phyloP scores from a whole-genome alignment of 2,888 invertebrate genomes.

The Eudemis profundana region DNA sequence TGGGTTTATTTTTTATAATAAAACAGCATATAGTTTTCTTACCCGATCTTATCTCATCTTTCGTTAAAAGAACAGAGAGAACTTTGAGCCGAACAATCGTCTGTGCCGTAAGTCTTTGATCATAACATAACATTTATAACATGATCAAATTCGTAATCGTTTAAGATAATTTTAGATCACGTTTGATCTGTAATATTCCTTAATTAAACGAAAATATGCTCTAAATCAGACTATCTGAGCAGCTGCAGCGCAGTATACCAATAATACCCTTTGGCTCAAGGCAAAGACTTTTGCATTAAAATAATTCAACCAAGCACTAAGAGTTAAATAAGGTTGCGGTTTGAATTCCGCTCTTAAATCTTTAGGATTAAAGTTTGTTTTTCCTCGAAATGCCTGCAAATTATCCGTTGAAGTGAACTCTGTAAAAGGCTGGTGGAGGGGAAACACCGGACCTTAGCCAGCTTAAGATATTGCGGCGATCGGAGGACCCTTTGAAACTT shows the following conservation, averaged over 20 bases:
- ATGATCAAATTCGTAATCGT: no score
- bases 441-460: slow-evolving; percentile 61
- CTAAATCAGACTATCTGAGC: neutral
- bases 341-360: slow-evolving; percentile 31
- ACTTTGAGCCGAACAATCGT: no score
- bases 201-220: neutral
- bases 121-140: no score
- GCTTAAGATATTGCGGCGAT: slow-evolving; percentile 80
- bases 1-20: no score
- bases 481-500: slow-evolving; percentile 78
- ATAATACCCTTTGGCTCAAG: slow-evolving; percentile 16
- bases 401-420: slow-evolving; percentile 42
- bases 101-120: no score
- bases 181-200: neutral
- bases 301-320: slow-evolving; percentile 41
- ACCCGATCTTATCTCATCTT: no score
- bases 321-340: slow-evolving; percentile 32
- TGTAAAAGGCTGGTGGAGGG: slow-evolving; percentile 57
- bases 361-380: slow-evolving; percentile 16
- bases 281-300: slow-evolving; percentile 41
- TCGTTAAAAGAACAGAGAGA: no score
- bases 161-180: no score
- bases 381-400: slow-evolving; percentile 18
- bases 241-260: slow-evolving; percentile 1
- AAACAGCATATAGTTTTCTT: no score